A percentile compares a stretch with the other conserved stretches of the same genome.
These are phyloP conservation scores for Trichopria drosophilae DNA, from an alignment of 2,888 invertebrate species.

Conservation along the genomic window DNA sequence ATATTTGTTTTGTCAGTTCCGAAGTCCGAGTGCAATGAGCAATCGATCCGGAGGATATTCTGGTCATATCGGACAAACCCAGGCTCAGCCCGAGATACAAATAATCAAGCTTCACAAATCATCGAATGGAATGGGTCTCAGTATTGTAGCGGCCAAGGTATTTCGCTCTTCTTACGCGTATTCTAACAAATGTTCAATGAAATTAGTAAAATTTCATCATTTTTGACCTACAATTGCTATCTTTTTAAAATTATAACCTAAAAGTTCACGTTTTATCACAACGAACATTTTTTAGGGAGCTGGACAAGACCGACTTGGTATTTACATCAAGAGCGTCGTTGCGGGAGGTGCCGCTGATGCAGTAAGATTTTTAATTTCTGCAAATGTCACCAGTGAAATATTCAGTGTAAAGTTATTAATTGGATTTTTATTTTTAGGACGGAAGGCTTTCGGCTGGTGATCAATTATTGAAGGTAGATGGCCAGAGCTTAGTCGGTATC, in stretches of 20 bases:
- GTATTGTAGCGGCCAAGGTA: slow-evolving; percentile 97
- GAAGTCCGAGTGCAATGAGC: slow-evolving; percentile 70
- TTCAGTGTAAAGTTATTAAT: background rate
- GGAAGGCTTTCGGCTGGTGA: slow-evolving; percentile 95
- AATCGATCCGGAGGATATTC: slow-evolving; percentile 62
- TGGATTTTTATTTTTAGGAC: slow-evolving; percentile 64
- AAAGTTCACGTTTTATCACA: no score
- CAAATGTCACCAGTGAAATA: background rate
- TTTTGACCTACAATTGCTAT: no score
- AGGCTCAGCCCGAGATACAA: slow-evolving; percentile 74
- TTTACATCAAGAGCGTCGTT: slow-evolving; percentile 98
- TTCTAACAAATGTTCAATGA: no score
- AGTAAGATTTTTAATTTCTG: slow-evolving; percentile 52
- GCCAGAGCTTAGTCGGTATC: slow-evolving; percentile 85
- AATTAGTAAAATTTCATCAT: no score
- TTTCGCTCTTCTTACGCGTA: slow-evolving; percentile 40
- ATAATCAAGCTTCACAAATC: slow-evolving; percentile 90
- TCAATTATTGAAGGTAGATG: slow-evolving; percentile 95
- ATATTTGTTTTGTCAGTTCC: no score
- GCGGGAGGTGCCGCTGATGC: slow-evolving; percentile 89
- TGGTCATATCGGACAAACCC: slow-evolving; percentile 45
- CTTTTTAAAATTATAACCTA: no score
- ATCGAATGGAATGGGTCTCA: slow-evolving; percentile 95
- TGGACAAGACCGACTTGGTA: slow-evolving; percentile 83
- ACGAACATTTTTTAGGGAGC: slow-evolving; percentile 67